phyloP scores from a whole-genome alignment of 2,113 vertebrate genomes.

The Aspiorhynchus laticeps region DNA sequence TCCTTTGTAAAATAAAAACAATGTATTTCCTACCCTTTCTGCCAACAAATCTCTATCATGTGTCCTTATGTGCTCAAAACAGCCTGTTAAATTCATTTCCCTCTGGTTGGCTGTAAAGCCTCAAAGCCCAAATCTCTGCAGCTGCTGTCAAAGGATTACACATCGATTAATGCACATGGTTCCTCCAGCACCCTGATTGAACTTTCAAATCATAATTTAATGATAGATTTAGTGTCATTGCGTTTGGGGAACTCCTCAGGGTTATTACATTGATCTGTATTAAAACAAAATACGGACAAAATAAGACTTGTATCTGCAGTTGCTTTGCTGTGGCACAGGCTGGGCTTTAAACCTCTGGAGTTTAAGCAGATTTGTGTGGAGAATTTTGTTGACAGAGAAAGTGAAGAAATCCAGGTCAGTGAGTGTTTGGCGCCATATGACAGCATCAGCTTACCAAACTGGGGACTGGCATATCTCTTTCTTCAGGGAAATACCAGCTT shows the following conservation, averaged over 20 bases:
- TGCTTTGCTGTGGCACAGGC: neutral
- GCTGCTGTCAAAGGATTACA: slow-evolving; percentile 6
- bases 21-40: neutral
- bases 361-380: slow-evolving; percentile 29
- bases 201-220: slow-evolving; percentile 9
- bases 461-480: too few species aligned
- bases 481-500: neutral
- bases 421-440: slow-evolving; percentile 28
- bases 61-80: neutral
- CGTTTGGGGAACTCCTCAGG: neutral
- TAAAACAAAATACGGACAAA: neutral
- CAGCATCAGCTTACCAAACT: neutral
- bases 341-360: slow-evolving; percentile 12
- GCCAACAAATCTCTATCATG: neutral
- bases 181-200: neutral
- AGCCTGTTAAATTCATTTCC: neutral
- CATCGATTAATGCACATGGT: neutral
- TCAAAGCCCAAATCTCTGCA: neutral
- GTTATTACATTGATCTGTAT: neutral
- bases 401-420: slow-evolving; percentile 26
- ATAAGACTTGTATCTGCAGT: neutral
- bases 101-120: neutral
- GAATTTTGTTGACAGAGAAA: slow-evolving; percentile 10
- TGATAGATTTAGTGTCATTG: neutral
- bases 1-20: neutral